A percentile compares a stretch with the other conserved stretches of the same genome.
Conservation (phyloP, 2,797 vertebrate species). For the Antennarius maculatus region DNA sequence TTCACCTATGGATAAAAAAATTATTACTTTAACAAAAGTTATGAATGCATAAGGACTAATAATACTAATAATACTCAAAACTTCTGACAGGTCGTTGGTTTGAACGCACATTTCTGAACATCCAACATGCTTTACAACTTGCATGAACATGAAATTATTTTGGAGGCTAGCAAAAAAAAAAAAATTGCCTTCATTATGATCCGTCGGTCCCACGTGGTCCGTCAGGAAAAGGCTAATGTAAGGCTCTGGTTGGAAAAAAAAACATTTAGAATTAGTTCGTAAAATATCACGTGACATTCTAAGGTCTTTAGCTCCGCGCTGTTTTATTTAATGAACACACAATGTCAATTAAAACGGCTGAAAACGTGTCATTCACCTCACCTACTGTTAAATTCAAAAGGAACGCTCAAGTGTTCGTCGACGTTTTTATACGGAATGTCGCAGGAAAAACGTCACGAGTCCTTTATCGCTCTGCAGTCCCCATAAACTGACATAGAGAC, state of each 20-base stretch:
- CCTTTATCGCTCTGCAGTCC: not conserved
- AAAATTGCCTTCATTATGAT: not conserved
- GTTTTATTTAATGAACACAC: fast-evolving
- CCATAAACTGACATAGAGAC: too few species aligned
- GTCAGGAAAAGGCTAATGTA: fast-evolving
- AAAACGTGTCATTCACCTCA: too few species aligned
- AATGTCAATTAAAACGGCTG: too few species aligned
- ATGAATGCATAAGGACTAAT: too few species aligned
- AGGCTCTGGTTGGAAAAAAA: not conserved
- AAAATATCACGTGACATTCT: fast-evolving
- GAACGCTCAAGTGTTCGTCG: fast-evolving
- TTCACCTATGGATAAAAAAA: slow-evolving; percentile 6
- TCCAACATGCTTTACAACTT: not conserved
- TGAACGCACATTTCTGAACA: not conserved
- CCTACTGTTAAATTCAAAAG: not conserved
- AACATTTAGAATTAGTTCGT: not conserved
- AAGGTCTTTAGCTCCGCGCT: fast-evolving
- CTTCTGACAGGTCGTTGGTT: not conserved
- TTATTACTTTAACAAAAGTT: not conserved
- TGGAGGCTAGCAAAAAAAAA: too few species aligned
- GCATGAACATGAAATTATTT: too few species aligned
- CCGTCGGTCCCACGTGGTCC: slow-evolving; percentile 49
- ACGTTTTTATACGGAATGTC: slow-evolving; percentile 41
- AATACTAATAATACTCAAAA: too few species aligned
- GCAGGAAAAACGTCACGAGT: slow-evolving; percentile 46